Base-by-base conservation (phyloP, 2,113 vertebrate genomes). In the Macaca nemestrina region DNA sequence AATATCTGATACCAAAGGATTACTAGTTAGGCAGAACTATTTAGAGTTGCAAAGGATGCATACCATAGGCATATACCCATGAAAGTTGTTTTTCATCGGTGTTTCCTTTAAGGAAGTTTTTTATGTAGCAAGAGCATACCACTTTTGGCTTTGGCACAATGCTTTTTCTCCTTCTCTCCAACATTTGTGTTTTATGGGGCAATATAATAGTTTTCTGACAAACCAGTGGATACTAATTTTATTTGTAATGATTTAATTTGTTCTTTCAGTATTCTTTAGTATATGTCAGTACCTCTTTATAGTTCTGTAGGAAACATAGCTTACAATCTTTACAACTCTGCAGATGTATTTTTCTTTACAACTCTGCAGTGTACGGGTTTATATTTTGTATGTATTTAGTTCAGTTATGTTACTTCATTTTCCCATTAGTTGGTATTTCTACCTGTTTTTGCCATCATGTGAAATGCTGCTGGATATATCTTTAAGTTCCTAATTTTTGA, bases 151-250 rank as follows among this genome's bases (percentile, higher is more conserved):
- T 93, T 75, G 45, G 45, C 4, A 73, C 73, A 79, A 64, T 80
- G 13, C 35, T 12, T 57, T 90, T 80, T 80, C 10, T 79, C 72
- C 32, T 64, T 14, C 27, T 64, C 61, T 64, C 11, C 86, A 75
- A 93, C 25, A 40, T 80, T 92, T 97, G 78, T 84, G 30, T 85
- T 93, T 97, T 92, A 89, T 92, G 45, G 50, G 17, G 10, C 76
- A 40, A 59, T 68, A 38, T 13, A 78, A 6, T 80, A 93, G 20
- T 85, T 93, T 90, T 90, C 38, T 80, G 9, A 48, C 14, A 11
- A 92, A 82, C 14, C 48, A 17, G 9, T 75, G 61, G 50, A 92
- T 23, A 52, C 40, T 78, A n/a, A 80, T 73, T 93, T 52, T 48
- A 38, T 67, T 40, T 91, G n/a, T 86, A 85, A 45, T 85, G 11